phyloP scores from a whole-genome alignment of 2,797 vertebrate species.

The Lemur catta region DNA sequence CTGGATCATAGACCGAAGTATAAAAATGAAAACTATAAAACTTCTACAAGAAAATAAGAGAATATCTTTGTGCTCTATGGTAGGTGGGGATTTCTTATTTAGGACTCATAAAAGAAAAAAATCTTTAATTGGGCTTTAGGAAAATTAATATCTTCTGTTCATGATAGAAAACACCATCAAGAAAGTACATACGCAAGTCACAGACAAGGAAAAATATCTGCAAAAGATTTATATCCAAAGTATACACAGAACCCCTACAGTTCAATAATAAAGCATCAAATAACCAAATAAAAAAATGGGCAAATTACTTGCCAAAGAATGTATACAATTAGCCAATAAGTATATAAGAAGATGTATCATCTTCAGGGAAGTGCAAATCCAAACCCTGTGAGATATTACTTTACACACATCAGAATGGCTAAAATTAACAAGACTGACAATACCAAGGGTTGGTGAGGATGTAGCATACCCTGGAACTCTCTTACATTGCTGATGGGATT shows the following conservation, averaged over 20 bases:
- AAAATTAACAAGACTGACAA: neutral
- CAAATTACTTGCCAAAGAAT: neutral
- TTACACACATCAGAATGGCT: neutral
- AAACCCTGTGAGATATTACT: neutral
- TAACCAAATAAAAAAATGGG: neutral
- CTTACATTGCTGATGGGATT: neutral
- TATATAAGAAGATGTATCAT: neutral
- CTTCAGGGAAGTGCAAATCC: neutral
- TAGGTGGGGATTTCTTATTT: neutral
- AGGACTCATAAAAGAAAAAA: neutral
- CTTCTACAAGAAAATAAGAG: neutral
- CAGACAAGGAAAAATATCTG: neutral
- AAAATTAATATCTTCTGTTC: neutral
- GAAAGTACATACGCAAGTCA: neutral
- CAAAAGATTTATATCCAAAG: neutral
- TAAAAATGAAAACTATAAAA: neutral
- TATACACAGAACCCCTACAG: neutral
- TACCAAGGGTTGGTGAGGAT: neutral
- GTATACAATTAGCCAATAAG: neutral
- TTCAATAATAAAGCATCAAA: neutral
- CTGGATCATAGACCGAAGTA: neutral
- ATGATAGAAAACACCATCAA: neutral
- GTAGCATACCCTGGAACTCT: neutral
- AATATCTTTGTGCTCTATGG: neutral
- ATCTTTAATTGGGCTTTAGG: neutral